These are phyloP conservation scores for Leptinotarsa lineolata DNA, from an alignment of 1,140 invertebrate genomes.

Conservation along the genomic window DNA sequence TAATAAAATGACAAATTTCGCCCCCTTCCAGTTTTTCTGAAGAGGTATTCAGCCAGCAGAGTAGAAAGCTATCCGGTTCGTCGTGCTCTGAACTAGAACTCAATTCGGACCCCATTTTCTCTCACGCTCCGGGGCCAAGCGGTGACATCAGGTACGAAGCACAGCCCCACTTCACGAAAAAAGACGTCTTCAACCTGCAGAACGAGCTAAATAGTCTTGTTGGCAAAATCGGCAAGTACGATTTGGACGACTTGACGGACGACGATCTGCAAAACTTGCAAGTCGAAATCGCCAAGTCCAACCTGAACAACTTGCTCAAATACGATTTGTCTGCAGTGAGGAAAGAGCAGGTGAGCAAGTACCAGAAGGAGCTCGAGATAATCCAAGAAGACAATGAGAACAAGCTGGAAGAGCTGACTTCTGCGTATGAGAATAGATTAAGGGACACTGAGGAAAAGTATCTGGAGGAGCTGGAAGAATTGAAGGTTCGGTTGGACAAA, in stretches of 20 bases:
- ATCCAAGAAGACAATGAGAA: conserved; percentile 57
- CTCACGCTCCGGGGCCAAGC: conserved; percentile 38
- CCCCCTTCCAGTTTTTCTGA: conserved; percentile 63
- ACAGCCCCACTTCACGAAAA: conserved; percentile 35
- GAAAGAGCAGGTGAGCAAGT: conserved; percentile 40
- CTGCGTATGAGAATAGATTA: conserved; percentile 57
- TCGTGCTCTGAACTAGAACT: conserved; percentile 52
- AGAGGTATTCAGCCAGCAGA: conserved; percentile 72
- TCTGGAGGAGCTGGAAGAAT: conserved; percentile 56
- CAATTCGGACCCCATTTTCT: conserved; percentile 32
- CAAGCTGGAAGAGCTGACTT: conserved; percentile 57
- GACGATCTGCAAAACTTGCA: conserved; percentile 41
- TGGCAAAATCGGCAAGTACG: conserved; percentile 33
- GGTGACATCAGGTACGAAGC: conserved; percentile 36
- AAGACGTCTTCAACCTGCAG: conserved; percentile 39
- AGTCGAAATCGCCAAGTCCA: conserved; percentile 37
- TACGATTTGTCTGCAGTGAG: conserved; percentile 36
- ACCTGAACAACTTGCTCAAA: conserved; percentile 43
- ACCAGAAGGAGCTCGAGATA: conserved; percentile 51
- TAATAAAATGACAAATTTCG: neutral
- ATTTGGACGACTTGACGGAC: conserved; percentile 38
- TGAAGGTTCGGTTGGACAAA: conserved; percentile 60
- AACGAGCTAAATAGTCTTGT: conserved; percentile 36
- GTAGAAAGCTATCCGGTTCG: conserved; percentile 61
- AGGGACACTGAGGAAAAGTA: conserved; percentile 58